Base-by-base conservation (phyloP, 2,888 invertebrate species). In the Caenorhabditis parvicauda region DNA sequence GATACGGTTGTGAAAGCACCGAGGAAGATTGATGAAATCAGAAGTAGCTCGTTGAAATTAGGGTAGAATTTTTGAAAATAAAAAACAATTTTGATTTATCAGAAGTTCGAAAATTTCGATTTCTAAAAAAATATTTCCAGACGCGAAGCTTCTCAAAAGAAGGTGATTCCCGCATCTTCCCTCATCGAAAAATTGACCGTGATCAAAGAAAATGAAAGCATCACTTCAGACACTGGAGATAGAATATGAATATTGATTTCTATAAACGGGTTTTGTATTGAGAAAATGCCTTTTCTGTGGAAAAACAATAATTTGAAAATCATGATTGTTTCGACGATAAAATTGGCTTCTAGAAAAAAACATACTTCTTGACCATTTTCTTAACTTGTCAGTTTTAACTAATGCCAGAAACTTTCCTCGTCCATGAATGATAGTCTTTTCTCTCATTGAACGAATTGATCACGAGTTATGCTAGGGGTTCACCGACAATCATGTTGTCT, bases 111-210 rank as follows among this genome's bases (percentile, higher is more conserved):
- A n/a, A 3, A 19, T 3, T 35, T 28, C 22, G n/a, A 49, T 47
- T 27, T 19, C 12, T 2, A 27, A 48, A 47, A 28, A 32, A 46
- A 25, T 38, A 27, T 19, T 52, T 62, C 28, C 56, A 67, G 66
- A 38, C 52, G 57, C 41, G 67, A 70, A 7, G 54, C 49, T 2
- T n/a, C 37, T 28, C 50, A 59, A 14, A 51, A 55, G 22, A 50
- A 44, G n/a, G 53, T 43, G 14, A 46, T 64, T 6, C 55, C 52
- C 12, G 62, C 65, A 4, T 67, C 65, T 9, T 55, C 53, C 6
- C 51, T 70, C 0, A 63, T 68, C 17, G 70, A 72, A 37, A 72
- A 72, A 45, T 38, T 72, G 32, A 72, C 72, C 4, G 72, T 72
- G 3, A 72, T 72, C 27, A 65, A 61, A 45, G 72, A 72, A 51